Base-by-base conservation (phyloP, 2,113 vertebrate genomes). In the Platycercus adscitus region DNA sequence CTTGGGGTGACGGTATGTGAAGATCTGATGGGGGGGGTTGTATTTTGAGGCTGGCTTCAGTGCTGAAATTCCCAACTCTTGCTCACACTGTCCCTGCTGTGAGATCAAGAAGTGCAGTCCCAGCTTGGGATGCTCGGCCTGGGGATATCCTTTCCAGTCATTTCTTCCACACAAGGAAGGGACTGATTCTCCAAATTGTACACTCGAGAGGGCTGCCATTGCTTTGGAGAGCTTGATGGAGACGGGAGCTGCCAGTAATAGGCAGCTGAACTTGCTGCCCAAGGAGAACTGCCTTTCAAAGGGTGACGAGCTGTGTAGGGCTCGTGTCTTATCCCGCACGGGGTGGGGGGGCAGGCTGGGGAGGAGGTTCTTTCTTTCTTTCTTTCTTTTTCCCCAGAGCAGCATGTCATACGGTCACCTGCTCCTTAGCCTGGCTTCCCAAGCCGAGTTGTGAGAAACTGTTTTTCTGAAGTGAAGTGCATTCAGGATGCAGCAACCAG, bases 241-340 rank as follows among this genome's bases (percentile, higher is more conserved):
- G 65, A 33, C 13, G 6, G 53, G 33, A 89, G 9, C 35, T 81
- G 64, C 60, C 37, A 14, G 41, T 11, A 43, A 17, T 1, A 24
- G 60, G 31, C 18, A 80, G 44, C 63, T 72, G 66, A 76, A 21
- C 50, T 69, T 5, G 2, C 49, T 80, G 20, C 37, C 63, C 24
- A 16, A 44, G n/a, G 21, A 66, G 20, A 65, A 15, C 68, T 64
- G 75, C 25, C 33, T 86, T 82, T 28, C 35, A 76, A 76, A 80
- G 35, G 61, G 25, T 25, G 28, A 6, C 1, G 6, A 47, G 20
- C 16, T 0, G 0, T 41, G 52, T 9, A 50, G 47, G 17, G 35
- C 25, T 92, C 0, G 0, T 56, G 65, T 78, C 37, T 66, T 66
- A 29, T 13, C 35, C 18, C n/a, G n/a, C 12, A 14, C 4, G 15